These are phyloP conservation scores for Molanna angustata DNA, from an alignment of 2,888 invertebrate genomes.

Conservation along the genomic window DNA sequence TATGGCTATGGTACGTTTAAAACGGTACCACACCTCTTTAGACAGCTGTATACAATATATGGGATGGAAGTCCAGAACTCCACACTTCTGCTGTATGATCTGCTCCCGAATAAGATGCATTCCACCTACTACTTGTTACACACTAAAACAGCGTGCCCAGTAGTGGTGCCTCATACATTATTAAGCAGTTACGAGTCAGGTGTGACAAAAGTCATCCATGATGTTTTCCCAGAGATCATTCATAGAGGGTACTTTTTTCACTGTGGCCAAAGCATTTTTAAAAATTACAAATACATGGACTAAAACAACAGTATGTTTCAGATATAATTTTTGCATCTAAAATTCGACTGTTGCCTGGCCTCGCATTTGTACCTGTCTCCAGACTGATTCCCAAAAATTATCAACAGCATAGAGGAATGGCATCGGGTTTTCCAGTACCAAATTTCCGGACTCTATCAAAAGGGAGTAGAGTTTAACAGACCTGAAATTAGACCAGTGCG, in stretches of 20 bases:
- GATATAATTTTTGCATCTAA: neutral
- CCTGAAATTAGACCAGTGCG: too few relatives aligned
- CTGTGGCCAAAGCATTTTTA: neutral
- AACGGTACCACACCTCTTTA: neutral
- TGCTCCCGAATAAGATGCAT: neutral
- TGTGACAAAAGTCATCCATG: neutral
- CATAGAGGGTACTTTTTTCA: neutral
- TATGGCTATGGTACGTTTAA: constrained; percentile 1
- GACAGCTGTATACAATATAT: neutral
- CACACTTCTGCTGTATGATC: neutral
- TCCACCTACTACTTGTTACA: neutral
- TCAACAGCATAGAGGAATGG: too few relatives aligned
- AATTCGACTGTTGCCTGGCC: neutral
- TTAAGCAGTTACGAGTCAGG: neutral
- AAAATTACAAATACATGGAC: neutral
- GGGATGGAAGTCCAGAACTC: neutral
- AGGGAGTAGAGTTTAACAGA: too few relatives aligned
- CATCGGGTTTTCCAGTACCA: too few relatives aligned
- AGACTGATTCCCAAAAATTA: too few relatives aligned
- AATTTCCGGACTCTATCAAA: too few relatives aligned
- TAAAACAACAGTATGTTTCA: neutral
- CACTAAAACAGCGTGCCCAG: neutral
- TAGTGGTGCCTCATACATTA: neutral
- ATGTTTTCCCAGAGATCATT: neutral
- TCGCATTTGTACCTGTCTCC: neutral